Conservation (phyloP, 2,888 invertebrate species). For the Rhodophaea formosa region DNA sequence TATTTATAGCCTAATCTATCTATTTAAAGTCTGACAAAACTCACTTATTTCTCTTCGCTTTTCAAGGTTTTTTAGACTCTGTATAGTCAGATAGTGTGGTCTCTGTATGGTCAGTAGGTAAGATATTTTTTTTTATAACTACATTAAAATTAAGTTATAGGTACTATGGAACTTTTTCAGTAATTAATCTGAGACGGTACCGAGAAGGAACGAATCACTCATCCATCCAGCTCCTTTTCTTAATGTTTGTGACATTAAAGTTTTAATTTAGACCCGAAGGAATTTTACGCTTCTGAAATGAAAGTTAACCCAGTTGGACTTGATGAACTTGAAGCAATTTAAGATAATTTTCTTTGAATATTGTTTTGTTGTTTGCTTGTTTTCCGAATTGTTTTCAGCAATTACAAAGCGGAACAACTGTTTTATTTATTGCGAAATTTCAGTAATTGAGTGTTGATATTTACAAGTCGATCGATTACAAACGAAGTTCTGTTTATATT, state of each 20-base stretch:
- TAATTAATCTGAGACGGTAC: too few species aligned
- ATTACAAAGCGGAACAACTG: not conserved
- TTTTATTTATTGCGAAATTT: constrained; percentile 6
- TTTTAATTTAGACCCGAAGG: not conserved
- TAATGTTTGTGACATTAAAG: not conserved
- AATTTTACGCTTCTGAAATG: not conserved
- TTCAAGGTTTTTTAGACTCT: too few species aligned
- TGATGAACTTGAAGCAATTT: constrained; percentile 4
- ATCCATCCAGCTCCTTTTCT: not conserved
- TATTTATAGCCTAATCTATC: too few species aligned
- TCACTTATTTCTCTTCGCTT: too few species aligned
- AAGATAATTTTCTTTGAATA: not conserved
- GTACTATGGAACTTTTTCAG: too few species aligned
- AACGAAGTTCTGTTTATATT: too few species aligned
- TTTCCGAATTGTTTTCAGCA: not conserved
- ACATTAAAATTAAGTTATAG: too few species aligned
- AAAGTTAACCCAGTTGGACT: not conserved
- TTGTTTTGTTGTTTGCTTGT: constrained; percentile 7
- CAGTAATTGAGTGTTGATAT: not conserved
- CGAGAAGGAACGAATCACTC: not conserved
- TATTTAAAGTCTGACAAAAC: too few species aligned
- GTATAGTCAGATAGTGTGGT: too few species aligned
- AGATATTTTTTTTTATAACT: too few species aligned
- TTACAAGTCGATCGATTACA: not conserved
- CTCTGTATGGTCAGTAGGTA: too few species aligned